Percentiles rank a stretch among this genome's conserved stretches.
phyloP scores from a whole-genome alignment of 2,113 vertebrate species.

The Gadus macrocephalus region DNA sequence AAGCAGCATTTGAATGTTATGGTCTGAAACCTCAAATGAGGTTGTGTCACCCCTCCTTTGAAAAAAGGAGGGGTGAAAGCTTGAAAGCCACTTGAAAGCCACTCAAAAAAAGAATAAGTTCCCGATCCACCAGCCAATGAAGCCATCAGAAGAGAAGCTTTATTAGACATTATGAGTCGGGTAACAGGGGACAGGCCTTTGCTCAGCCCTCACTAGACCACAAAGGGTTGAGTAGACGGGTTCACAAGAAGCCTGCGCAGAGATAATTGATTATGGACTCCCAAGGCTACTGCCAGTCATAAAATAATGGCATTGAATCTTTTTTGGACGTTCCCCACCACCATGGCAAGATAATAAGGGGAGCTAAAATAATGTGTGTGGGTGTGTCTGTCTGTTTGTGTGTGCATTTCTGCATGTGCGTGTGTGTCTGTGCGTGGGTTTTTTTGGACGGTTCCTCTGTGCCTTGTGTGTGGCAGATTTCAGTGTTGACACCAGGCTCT shows the following conservation, averaged over 20 bases:
- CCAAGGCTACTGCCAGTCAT: slow-evolving; percentile 35
- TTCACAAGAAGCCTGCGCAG: slow-evolving; percentile 26
- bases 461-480: too few species aligned
- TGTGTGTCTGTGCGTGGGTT: neutral
- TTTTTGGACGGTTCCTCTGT: too few species aligned
- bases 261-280: slow-evolving; percentile 48
- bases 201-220: slow-evolving; percentile 23
- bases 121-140: neutral
- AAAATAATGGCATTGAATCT: slow-evolving; percentile 33
- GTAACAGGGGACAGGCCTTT: slow-evolving; percentile 27
- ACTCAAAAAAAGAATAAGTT: slow-evolving; percentile 7
- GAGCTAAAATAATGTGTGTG: slow-evolving; percentile 22
- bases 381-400: neutral
- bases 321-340: neutral
- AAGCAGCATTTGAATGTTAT: too few species aligned
- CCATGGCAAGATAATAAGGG: slow-evolving; percentile 40
- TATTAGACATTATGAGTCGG: slow-evolving; percentile 25
- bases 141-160: neutral
- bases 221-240: slow-evolving; percentile 18
- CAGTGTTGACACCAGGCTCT: neutral
- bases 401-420: neutral
- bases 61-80: neutral
- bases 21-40: too few species aligned
- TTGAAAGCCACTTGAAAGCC: slow-evolving; percentile 1
- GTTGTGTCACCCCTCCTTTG: too few species aligned